Base-by-base conservation (phyloP, 2,797 vertebrate species). In the Eulemur albifrons region DNA sequence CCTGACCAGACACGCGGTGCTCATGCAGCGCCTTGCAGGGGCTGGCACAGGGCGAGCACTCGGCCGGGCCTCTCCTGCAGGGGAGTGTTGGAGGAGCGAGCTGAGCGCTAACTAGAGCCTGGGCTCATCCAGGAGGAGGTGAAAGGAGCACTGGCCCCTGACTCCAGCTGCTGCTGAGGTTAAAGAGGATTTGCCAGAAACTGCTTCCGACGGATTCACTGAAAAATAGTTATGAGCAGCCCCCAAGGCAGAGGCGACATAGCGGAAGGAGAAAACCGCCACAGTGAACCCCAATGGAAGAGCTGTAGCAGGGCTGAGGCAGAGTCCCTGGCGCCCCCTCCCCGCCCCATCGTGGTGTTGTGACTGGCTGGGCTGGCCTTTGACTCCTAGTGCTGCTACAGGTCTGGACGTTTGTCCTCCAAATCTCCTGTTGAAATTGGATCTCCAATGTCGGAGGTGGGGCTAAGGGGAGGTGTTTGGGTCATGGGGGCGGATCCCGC, bases 1-100 rank as follows among this genome's bases (percentile, higher is more conserved):
- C 27, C 45, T 12, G 27, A 30, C 65, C 54, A 35, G 14, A 32
- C 25, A 30, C 40, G 18, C 1, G 0, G 27, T 0, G 1, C 15
- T 45, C 9, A 4, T 11, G 57, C 2, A 5, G 40, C 8, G 14
- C 14, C 23, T 45, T 8, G 40, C n/a, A 38, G 35, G 18, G 38
- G 35, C 10, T 12, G n/a, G 4, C 17, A 5, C n/a, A 3, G n/a
- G 65, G 20, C 2, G 30, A 75, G 43, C 18, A 6, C 45, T 32
- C 25, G 54, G 35, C 3, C 11, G 2, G 35, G 20, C 21, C 25
- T 70, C n/a, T 32, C 43, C 38, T 77, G 30, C 52, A 52, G 45
- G 20, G 43, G 21, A 25, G 14, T 52, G 50, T 52, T 50, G 20
- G 43, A 84, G 54, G n/a, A 15, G 69, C 30, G 70, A 30, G 11